Base-by-base conservation (phyloP, 2,113 vertebrate genomes). In the Neodontobutis hainanensis region DNA sequence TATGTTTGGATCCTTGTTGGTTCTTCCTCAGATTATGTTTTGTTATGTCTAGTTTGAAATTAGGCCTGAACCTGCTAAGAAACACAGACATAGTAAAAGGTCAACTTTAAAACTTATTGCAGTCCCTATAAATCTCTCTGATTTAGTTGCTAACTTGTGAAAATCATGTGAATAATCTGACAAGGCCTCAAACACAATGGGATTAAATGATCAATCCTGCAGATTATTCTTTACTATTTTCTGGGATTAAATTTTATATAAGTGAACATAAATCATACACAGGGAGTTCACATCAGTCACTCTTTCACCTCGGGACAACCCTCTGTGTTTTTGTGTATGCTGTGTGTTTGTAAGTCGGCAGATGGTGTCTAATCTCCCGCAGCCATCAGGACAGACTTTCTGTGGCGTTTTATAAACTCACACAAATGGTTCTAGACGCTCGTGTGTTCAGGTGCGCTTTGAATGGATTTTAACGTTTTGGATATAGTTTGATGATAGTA, bases 361-460 rank as follows among this genome's bases (percentile, higher is more conserved):
- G 90, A 90, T 91, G 91, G 89, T 90, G 87, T 88, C 83, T 91
- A 90, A 90, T 90, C 87, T 89, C 87, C 84, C 78, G 10, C 12
- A 63, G 70, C 91, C 91, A 91, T 92, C 90, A 91, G 91, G 81
- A 84, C 86, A 48, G 85, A 90, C 86, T 85, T 88, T 86, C 84
- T 89, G 78, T 85, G 78, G 70, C 73, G 66, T 90, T 84, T 88
- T 75, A 81, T 80, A 68, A 75, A 77, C 60, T 14, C 75, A 9
- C 2, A 82, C 82, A 83, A 71, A 70, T 40, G 42, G 68, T 46
- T 64, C 63, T 49, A 47, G 34, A 19, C 67, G 51, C 55, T 70
- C 42, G 58, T 69, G 61, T 44, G n/a, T 56, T 84, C 79, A 85
- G 78, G 73, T 83, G 77, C 57, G 16, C 6, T 11, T 11, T 46